Percentiles rank a stretch among this genome's conserved stretches.
phyloP scores from a whole-genome alignment of 2,113 vertebrate genomes.

The Rhipidura dahli region DNA sequence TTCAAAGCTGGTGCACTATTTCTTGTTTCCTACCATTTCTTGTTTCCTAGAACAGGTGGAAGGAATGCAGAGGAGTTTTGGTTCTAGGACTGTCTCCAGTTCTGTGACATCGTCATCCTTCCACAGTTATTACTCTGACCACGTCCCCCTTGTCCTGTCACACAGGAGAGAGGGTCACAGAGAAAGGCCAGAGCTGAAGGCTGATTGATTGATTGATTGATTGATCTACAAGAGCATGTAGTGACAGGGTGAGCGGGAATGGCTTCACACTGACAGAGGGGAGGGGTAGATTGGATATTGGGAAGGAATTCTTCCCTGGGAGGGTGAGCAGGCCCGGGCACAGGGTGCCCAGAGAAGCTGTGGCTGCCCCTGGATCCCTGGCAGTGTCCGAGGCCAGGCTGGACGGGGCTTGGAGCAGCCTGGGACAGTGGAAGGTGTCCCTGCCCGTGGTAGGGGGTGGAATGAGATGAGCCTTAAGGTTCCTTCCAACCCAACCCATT shows the following conservation, averaged over 20 bases:
- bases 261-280: not conserved
- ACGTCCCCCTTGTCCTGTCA: not conserved
- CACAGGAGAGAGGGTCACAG: not conserved
- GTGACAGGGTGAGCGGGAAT: not conserved
- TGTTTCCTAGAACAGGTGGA: not conserved
- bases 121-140: not conserved
- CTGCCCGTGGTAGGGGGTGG: not conserved
- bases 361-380: not conserved
- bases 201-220: not conserved
- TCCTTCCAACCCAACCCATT: not conserved
- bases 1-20: not conserved
- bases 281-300: not conserved
- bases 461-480: not conserved
- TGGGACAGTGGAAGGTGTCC: not conserved
- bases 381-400: rapidly evolving
- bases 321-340: rapidly evolving
- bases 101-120: not conserved
- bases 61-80: not conserved
- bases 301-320: not conserved
- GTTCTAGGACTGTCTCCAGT: not conserved
- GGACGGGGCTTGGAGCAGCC: rapidly evolving
- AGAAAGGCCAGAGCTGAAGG: not conserved
- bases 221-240: not conserved
- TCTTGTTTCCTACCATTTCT: not conserved
- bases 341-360: not conserved